A percentile compares a stretch with the other conserved stretches of the same genome.
phyloP scores from a whole-genome alignment of 1,140 invertebrate species.

The Lasioglossum albipes region DNA sequence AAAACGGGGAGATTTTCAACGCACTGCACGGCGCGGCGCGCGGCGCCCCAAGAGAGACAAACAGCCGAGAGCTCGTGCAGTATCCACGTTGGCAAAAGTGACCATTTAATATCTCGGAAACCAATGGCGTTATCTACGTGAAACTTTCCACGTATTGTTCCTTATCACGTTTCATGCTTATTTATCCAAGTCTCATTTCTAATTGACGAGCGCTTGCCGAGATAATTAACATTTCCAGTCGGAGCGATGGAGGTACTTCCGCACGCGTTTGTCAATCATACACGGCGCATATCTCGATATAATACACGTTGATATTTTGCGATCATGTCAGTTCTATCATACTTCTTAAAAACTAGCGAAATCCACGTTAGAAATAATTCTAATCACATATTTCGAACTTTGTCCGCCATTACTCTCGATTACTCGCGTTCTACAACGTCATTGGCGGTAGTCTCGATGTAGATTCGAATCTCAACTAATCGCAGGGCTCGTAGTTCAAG shows the following conservation, averaged over 20 bases:
- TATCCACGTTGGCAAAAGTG: slow-evolving; percentile 69
- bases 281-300: background rate
- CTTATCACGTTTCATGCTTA: slow-evolving; percentile 70
- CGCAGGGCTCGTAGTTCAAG: no score
- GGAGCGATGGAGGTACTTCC: background rate
- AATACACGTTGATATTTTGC: background rate
- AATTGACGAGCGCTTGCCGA: slow-evolving; percentile 37
- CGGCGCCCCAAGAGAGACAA: slow-evolving; percentile 1
- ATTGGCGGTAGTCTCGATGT: background rate
- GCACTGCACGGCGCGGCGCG: slow-evolving; percentile 6
- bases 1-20: no score
- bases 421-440: background rate
- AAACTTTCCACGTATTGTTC: slow-evolving; percentile 59
- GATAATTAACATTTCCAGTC: slow-evolving; percentile 39
- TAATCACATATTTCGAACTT: background rate
- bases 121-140: slow-evolving; percentile 45
- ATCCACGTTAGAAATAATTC: background rate
- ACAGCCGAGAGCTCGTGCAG: slow-evolving; percentile 34
- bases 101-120: slow-evolving; percentile 68
- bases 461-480: no score
- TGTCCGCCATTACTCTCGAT: background rate
- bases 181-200: slow-evolving; percentile 7
- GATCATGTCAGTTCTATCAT: background rate
- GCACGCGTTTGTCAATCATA: background rate
- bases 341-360: background rate